These are phyloP conservation scores for Rhinatrema bivittatum DNA, from an alignment of 2,797 vertebrate genomes.

Conservation along the genomic window DNA sequence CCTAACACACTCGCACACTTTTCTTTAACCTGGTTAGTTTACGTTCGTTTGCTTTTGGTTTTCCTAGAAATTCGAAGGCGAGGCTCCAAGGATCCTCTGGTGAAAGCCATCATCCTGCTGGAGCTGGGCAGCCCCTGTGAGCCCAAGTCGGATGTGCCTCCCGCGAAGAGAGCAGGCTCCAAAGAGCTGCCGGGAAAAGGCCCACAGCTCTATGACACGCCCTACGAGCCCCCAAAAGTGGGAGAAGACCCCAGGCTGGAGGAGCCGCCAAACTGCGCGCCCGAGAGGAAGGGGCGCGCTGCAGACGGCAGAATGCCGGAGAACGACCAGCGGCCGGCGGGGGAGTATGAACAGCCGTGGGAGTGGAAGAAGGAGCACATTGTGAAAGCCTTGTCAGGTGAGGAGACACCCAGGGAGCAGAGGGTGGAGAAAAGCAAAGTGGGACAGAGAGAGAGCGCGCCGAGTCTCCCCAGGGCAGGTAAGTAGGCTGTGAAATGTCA, in stretches of 20 bases:
- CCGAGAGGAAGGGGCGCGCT: constrained; percentile 11
- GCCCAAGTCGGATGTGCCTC: constrained; percentile 40
- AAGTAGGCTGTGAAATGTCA: no score
- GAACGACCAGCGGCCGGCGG: constrained; percentile 73
- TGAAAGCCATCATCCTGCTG: constrained; percentile 77
- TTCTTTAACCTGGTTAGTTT: no score
- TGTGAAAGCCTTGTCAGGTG: constrained; percentile 83
- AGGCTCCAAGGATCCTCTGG: constrained; percentile 85
- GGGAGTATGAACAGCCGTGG: constrained; percentile 91
- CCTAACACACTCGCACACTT: no score
- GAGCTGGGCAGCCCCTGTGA: constrained; percentile 64
- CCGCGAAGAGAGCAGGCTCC: constrained; percentile 17
- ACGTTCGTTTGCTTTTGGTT: no score
- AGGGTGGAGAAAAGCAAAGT: no score
- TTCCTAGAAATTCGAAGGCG: constrained; percentile 78
- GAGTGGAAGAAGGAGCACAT: constrained; percentile 96
- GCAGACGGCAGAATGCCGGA: constrained; percentile 73
- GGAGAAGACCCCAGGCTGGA: constrained; percentile 47
- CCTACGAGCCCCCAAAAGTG: constrained; percentile 70
- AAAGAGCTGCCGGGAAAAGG: constrained; percentile 43
- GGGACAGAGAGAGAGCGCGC: no score
- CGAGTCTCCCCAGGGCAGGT: no score
- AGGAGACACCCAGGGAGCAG: not conserved
- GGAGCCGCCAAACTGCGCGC: not conserved
- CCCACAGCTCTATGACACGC: constrained; percentile 80